Evolutionary conservation across 1,140 invertebrate species (phyloP), one percentile per base, ranked within the genome.

Genomic region (Proales similis): DNA sequence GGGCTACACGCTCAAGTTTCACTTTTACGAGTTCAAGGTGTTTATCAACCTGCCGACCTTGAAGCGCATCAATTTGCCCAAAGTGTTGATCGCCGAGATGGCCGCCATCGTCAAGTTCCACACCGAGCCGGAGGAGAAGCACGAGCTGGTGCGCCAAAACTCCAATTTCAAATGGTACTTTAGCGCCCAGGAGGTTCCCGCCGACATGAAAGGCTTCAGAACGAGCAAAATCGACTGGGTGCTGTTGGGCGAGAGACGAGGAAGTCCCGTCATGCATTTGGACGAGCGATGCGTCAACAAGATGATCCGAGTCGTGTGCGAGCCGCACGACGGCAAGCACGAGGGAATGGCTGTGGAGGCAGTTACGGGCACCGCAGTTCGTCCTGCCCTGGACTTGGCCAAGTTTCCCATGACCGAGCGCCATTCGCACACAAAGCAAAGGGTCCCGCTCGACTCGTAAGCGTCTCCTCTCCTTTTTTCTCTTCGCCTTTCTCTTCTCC

Each of bases 131-230:
- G 51, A 57, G 17, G 36, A 39, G 9, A 49, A 27, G 20, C 33
- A 57, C 39, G 19, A 57, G 30, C 27, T 57, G 19, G 2, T 57
- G 3, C 9, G 45, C 17, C 22, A 57, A n/a, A 57, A 57, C 9
- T 57, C 51, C 2, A 7, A 42, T 12, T 57, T 57, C 51, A 57
- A 57, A 42, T 57, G 51, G 51, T 57, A 57, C 30, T n/a, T 20
- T 5, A 57, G 51, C 30, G 19, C n/a, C n/a, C n/a, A 57, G 1
- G 20, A 7, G 27, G 48, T 51, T 29, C 39, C 12, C 7, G n/a
- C n/a, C n/a, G n/a, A n/a, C n/a, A n/a, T n/a, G n/a, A 4, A 22
- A 27, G 6, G 19, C 17, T 38, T 53, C 36, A 53, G 42, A 20
- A 17, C 26, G 14, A 38, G n/a, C n/a, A n/a, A n/a, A n/a, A 57